phyloP scores from a whole-genome alignment of 2,888 invertebrate genomes.

The Zygaena filipendulae region DNA sequence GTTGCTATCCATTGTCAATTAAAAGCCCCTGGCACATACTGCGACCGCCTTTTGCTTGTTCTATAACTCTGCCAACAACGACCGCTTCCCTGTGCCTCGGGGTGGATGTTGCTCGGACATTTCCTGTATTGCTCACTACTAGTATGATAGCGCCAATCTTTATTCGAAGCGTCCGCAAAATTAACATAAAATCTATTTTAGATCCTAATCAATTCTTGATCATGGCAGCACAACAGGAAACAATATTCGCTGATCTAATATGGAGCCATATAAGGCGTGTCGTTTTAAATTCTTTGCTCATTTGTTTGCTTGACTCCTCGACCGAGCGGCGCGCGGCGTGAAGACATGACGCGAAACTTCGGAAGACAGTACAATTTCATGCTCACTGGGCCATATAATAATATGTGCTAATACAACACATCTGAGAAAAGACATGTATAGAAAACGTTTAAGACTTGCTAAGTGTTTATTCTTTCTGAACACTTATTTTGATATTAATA shows the following conservation, averaged over 20 bases:
- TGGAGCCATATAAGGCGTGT: no score
- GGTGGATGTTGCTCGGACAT: constrained; percentile 50
- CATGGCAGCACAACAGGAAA: constrained; percentile 30
- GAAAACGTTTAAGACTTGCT: no score
- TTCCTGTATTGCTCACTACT: constrained; percentile 59
- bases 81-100: constrained; percentile 55
- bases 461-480: no score
- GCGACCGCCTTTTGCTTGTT: constrained; percentile 60
- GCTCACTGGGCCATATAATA: no score
- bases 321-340: no score
- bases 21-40: constrained; percentile 46
- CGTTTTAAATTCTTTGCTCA: no score
- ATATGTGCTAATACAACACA: no score
- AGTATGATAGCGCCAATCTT: constrained; percentile 41
- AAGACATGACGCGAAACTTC: no score
- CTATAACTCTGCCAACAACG: constrained; percentile 40
- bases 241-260: constrained; percentile 28
- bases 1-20: constrained; percentile 55
- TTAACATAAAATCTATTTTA: constrained; percentile 53
- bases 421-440: no score
- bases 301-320: no score
- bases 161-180: constrained; percentile 44
- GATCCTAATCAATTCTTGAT: constrained; percentile 34
- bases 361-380: no score
- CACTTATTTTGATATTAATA: no score